Percentiles rank a stretch among this genome's conserved stretches.
These are phyloP conservation scores for Gymnocheta viridis DNA, from an alignment of 2,888 invertebrate species.

Conservation along the genomic window DNA sequence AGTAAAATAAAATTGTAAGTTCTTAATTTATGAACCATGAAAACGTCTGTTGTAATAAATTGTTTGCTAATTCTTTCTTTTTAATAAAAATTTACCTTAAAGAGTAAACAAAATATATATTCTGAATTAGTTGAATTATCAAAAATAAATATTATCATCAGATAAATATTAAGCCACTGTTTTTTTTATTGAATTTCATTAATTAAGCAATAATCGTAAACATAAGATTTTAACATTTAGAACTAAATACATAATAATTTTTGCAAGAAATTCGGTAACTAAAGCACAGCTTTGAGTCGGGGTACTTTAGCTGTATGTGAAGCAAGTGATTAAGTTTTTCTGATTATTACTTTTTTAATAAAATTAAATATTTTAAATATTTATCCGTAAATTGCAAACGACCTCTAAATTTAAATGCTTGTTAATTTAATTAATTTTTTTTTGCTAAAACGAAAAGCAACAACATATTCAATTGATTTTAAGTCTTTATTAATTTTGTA, in stretches of 20 bases:
- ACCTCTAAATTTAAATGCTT: no score
- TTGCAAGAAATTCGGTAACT: background rate
- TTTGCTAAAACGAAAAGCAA: no score
- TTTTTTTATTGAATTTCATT: conserved; percentile 31
- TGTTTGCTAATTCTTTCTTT: background rate
- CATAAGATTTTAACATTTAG: conserved; percentile 3
- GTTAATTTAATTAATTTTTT: no score
- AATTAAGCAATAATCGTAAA: conserved; percentile 41
- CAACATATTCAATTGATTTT: no score
- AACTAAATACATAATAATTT: conserved; percentile 13
- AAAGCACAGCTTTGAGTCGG: no score
- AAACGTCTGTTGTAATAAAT: background rate
- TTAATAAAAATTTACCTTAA: background rate
- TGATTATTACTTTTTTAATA: no score
- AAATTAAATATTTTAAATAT: no score
- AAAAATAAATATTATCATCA: background rate
- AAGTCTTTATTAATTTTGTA: no score
- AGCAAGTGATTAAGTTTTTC: no score
- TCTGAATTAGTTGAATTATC: background rate
- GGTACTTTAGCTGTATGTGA: no score
- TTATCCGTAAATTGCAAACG: background rate
- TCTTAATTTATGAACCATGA: background rate
- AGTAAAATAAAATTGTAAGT: background rate
- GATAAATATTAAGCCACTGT: background rate
- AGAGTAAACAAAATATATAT: background rate